Evolutionary conservation across 2,888 invertebrate species (phyloP).

Genomic region (Rhingia campestris): DNA sequence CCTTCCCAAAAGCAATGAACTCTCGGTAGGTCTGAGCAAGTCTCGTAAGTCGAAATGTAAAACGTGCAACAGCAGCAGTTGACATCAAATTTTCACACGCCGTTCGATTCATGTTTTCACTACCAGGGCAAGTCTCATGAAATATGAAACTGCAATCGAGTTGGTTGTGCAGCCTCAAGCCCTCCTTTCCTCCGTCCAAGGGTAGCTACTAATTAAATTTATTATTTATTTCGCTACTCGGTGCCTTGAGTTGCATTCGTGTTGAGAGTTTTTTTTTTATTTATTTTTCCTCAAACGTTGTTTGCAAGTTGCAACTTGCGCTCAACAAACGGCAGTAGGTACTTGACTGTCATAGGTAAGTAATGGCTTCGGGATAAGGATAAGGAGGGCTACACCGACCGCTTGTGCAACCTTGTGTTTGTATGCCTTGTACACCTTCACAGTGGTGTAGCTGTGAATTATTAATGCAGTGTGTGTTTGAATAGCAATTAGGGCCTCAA

Average conservation of each 20-base stretch:
- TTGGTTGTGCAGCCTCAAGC: neutral
- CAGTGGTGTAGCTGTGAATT: neutral
- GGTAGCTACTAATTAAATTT: constrained; percentile 56
- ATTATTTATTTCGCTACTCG: constrained; percentile 48
- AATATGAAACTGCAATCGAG: constrained; percentile 4
- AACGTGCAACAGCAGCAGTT: constrained; percentile 17
- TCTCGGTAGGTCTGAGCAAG: too few relatives aligned
- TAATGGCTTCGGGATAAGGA: neutral
- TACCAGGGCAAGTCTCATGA: neutral
- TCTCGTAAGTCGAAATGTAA: neutral
- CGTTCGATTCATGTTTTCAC: constrained; percentile 28
- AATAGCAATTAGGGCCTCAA: neutral
- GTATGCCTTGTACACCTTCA: neutral
- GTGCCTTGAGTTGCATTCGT: neutral
- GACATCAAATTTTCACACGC: constrained; percentile 5
- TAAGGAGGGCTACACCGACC: neutral
- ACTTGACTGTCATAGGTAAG: neutral
- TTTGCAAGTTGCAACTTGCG: neutral
- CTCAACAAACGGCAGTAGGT: neutral
- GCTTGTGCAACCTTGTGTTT: neutral
- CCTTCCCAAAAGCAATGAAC: neutral
- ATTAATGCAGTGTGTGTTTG: neutral
- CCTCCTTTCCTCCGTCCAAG: neutral
- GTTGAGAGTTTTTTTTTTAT: neutral
- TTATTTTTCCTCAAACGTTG: too few relatives aligned